Conservation (phyloP, 1,140 invertebrate genomes). For the Planococcus citri region DNA sequence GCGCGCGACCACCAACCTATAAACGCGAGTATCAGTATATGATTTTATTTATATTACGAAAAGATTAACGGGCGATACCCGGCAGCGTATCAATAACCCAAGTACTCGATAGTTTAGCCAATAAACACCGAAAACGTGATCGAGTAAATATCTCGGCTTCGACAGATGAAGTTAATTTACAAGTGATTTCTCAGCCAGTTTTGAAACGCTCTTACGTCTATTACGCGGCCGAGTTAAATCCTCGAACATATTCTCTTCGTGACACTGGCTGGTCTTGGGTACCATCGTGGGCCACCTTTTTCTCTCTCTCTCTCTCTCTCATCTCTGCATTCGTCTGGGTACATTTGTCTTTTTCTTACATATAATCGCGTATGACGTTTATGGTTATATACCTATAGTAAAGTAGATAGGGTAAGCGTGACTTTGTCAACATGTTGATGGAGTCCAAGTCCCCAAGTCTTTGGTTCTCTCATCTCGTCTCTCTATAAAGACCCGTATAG, state of each 20-base stretch:
- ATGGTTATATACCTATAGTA: background rate
- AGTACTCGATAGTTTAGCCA: background rate
- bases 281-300: background rate
- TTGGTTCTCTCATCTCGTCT: too few relatives aligned
- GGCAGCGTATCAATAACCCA: background rate
- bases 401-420: too few relatives aligned
- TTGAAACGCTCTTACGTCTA: background rate
- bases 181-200: slow-evolving; percentile 2
- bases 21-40: too few relatives aligned
- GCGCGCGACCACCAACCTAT: background rate
- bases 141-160: background rate
- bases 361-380: background rate
- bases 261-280: too few relatives aligned
- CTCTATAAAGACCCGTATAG: too few relatives aligned
- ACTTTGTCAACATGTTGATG: too few relatives aligned
- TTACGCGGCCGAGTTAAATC: background rate
- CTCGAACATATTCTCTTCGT: background rate
- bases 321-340: too few relatives aligned
- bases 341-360: too few relatives aligned
- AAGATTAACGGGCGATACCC: background rate
- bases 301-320: background rate
- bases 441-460: too few relatives aligned
- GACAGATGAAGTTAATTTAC: background rate
- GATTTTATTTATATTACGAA: too few relatives aligned
- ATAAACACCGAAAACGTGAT: slow-evolving; percentile 6